Evolutionary conservation across 2,113 vertebrate genomes (phyloP).

Genomic region (Anhinga rufa): DNA sequence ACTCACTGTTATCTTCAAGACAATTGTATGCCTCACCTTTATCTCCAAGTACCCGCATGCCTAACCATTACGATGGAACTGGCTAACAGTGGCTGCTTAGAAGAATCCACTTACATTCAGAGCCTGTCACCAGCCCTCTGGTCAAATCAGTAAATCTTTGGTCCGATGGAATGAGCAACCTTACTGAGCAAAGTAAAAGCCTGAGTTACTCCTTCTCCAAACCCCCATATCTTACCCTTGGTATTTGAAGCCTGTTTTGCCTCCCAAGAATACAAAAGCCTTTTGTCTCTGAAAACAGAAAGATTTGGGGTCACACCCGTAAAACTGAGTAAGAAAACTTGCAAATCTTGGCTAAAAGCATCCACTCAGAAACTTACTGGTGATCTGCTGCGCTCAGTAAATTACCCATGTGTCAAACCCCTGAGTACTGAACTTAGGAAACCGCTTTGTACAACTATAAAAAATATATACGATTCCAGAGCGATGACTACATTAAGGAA

Average conservation of each 20-base stretch:
- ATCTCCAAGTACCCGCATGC: not conserved
- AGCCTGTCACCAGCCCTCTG: slow-evolving; percentile 12
- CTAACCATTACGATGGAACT: not conserved
- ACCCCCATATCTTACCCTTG: not conserved
- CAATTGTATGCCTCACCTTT: not conserved
- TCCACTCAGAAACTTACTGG: not conserved
- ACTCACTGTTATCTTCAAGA: not conserved
- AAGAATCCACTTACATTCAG: slow-evolving; percentile 15
- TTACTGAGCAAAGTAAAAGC: not conserved
- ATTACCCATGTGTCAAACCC: not conserved
- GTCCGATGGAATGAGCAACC: slow-evolving; percentile 10
- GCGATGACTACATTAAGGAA: not conserved
- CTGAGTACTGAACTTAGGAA: not conserved
- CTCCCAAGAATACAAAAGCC: not conserved
- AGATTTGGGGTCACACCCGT: not conserved
- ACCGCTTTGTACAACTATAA: not conserved
- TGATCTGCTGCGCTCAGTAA: not conserved
- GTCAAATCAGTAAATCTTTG: slow-evolving; percentile 12
- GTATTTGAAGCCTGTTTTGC: not conserved
- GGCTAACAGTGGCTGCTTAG: not conserved
- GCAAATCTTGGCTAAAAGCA: not conserved
- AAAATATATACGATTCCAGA: not conserved
- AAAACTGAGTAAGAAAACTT: not conserved
- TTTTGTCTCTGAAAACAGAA: not conserved
- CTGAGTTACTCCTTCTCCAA: not conserved